Evolutionary conservation across 2,797 vertebrate genomes (phyloP), one percentile per base, ranked within the genome.

Genomic region (Rhinatrema bivittatum): DNA sequence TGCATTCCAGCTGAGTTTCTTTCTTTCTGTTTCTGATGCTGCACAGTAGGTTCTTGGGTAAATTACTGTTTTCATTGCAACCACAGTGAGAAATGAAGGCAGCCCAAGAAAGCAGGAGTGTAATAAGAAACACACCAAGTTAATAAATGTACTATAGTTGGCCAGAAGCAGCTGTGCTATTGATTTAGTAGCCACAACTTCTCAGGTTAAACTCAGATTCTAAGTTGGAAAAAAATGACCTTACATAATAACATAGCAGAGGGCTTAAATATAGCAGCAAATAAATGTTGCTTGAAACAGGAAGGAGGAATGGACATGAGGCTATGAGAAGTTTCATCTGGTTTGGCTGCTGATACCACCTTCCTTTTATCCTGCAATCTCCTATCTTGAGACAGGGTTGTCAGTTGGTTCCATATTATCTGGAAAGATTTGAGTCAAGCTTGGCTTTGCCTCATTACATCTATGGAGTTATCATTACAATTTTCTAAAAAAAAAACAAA

Each of bases 31-130:
- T 13, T 29, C 17, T 25, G 35, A 20, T 24, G 27, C 8, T 39
- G 46, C 39, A 38, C 42, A 46, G 48, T 37, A 27, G 31, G 42
- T 13, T 25, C 36, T 37, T 24, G 17, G 22, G 29, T 28, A 62
- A 57, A 62, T 57, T 28, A 43, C 24, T 39, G 29, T 57, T 57
- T 57, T 53, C 36, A 41, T 39, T 24, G 22, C 36, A 39, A 32
- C 28, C 18, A n/a, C 18, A 17, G 25, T 20, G 26, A 20, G 25
- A 28, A 14, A 11, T 16, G 3, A 34, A 36, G 12, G 24, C 25
- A 38, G 36, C 25, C 18, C 38, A 18, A 27, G 38, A 36, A 28
- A 12, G 13, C n/a, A 6, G 28, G 10, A 5, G 13, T 10, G n/a
- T n/a, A 26, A 24, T 15, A 9, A 8, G 31, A n/a, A 20, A 21